phyloP scores from a whole-genome alignment of 2,888 invertebrate genomes.

The Sesia bembeciformis region DNA sequence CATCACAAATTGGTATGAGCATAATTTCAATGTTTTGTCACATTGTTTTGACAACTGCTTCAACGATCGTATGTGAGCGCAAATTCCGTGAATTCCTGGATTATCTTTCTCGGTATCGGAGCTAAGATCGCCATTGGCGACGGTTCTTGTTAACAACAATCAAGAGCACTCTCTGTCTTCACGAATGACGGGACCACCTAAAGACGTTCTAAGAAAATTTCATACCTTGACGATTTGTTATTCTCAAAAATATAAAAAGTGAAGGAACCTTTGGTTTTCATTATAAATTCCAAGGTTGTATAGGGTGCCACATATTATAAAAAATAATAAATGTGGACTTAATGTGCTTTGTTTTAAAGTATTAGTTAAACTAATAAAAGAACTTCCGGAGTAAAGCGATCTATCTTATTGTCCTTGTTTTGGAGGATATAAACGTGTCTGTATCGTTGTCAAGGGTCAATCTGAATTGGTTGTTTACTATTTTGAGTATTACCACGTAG shows the following conservation, averaged over 20 bases:
- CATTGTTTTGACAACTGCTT: no score
- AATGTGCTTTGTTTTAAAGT: no score
- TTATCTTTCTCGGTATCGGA: slow-evolving; percentile 40
- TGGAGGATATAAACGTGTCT: not conserved
- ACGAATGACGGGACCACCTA: slow-evolving; percentile 16
- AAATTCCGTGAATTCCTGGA: slow-evolving; percentile 34
- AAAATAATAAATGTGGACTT: no score
- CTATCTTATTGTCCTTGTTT: not conserved
- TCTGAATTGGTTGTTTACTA: slow-evolving; percentile 24
- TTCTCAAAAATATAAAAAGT: no score
- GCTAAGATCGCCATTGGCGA: slow-evolving; percentile 20
- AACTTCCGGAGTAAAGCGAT: no score
- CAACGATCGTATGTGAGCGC: not conserved
- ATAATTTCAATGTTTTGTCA: no score
- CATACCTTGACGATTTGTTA: no score
- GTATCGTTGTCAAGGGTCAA: slow-evolving; percentile 15
- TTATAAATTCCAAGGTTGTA: no score
- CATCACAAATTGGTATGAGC: no score
- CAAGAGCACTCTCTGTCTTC: slow-evolving; percentile 28
- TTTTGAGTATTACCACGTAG: slow-evolving; percentile 54
- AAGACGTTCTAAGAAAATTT: not conserved
- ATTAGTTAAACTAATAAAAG: no score
- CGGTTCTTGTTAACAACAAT: slow-evolving; percentile 26
- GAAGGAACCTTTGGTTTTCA: no score
- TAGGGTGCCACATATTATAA: no score